These are phyloP conservation scores for Siniperca undulata DNA, from an alignment of 2,797 vertebrate genomes.

Conservation along the genomic window DNA sequence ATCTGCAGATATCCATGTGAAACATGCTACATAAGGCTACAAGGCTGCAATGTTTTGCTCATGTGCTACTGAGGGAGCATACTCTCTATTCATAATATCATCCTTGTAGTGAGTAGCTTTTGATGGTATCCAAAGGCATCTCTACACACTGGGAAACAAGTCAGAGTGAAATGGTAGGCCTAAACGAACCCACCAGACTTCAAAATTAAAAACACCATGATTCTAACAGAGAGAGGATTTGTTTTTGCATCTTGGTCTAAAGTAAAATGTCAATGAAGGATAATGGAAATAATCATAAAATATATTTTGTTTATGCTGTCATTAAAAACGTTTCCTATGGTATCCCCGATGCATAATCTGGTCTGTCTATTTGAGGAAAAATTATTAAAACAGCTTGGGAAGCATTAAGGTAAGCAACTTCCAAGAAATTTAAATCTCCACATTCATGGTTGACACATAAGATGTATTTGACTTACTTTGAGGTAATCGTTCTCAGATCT, in stretches of 20 bases:
- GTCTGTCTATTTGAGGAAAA: not conserved
- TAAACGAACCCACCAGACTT: slow-evolving; percentile 17
- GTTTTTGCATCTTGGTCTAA: not conserved
- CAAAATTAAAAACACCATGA: not conserved
- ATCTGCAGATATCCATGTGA: not conserved
- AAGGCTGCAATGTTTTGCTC: slow-evolving; percentile 20
- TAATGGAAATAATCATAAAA: no score
- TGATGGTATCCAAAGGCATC: slow-evolving; percentile 33
- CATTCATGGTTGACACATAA: not conserved
- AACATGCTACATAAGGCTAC: not conserved
- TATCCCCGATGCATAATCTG: not conserved
- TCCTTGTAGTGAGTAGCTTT: slow-evolving; percentile 42
- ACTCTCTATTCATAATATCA: slow-evolving; percentile 33
- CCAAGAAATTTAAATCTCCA: not conserved
- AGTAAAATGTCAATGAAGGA: not conserved
- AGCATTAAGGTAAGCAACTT: not conserved
- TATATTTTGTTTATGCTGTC: not conserved
- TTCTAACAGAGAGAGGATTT: not conserved
- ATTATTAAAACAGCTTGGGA: not conserved
- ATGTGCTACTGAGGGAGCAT: slow-evolving; percentile 20
- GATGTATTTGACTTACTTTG: slow-evolving; percentile 87
- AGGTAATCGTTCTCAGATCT: slow-evolving; percentile 98
- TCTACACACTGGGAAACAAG: not conserved
- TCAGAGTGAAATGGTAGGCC: slow-evolving; percentile 1
- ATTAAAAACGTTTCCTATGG: not conserved